Evolutionary conservation across 2,888 invertebrate species (phyloP).

Genomic region (Drosophila anomelani): DNA sequence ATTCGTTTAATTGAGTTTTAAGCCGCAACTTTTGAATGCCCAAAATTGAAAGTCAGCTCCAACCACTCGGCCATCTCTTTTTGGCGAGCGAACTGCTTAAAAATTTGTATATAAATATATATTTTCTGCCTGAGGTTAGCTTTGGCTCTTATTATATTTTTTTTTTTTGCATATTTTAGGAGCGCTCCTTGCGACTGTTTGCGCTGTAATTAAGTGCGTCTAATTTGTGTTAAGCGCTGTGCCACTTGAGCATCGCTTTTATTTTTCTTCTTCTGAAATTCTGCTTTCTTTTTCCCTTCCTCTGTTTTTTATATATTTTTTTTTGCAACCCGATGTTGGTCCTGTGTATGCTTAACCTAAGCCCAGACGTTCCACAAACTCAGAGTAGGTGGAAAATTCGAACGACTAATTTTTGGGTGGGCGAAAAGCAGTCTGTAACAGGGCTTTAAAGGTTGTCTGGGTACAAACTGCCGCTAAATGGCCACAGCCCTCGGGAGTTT

Average conservation of each 20-base stretch:
- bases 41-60: slow-evolving; percentile 58
- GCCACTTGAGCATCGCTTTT: slow-evolving; percentile 67
- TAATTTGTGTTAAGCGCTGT: slow-evolving; percentile 76
- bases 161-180: slow-evolving; percentile 61
- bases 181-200: slow-evolving; percentile 64
- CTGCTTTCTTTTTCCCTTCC: background rate
- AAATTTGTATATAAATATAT: slow-evolving; percentile 20
- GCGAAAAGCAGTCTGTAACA: slow-evolving; percentile 12
- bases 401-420: slow-evolving; percentile 19
- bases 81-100: slow-evolving; percentile 33
- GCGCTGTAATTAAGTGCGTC: slow-evolving; percentile 79
- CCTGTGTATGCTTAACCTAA: slow-evolving; percentile 41
- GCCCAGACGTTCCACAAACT: slow-evolving; percentile 39
- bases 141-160: slow-evolving; percentile 7
- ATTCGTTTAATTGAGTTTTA: slow-evolving; percentile 78
- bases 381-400: slow-evolving; percentile 24
- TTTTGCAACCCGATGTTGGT: slow-evolving; percentile 28
- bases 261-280: slow-evolving; percentile 14
- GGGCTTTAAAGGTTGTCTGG: slow-evolving; percentile 58
- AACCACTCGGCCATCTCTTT: background rate
- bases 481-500: slow-evolving; percentile 62
- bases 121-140: slow-evolving; percentile 33
- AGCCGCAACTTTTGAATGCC: slow-evolving; percentile 60
- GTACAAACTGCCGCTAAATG: slow-evolving; percentile 70
- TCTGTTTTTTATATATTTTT: slow-evolving; percentile 13